Base-by-base conservation (phyloP, 2,888 invertebrate genomes). In the Hoplodrina ambigua region DNA sequence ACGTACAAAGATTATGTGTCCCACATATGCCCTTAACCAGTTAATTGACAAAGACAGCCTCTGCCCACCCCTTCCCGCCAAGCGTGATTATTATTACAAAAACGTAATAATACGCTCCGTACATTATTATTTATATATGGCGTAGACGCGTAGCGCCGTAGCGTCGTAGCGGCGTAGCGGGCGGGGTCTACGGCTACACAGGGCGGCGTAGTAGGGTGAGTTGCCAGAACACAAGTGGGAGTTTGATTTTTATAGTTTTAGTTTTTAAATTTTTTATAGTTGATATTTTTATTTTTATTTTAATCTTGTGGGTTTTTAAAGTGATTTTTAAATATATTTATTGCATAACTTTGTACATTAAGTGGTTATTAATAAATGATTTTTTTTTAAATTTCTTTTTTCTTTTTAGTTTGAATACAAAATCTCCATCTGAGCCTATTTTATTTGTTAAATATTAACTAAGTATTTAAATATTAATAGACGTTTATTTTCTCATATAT, bases 121-220 rank as follows among this genome's bases (percentile, higher is more conserved):
- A 62, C 62, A 72, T 69, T 69, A 65, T 17, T 46, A 46, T 46
- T 46, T 78, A 78, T 63, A 75, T 80, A 69, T 69, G 62, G 64
- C 75, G 80, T 80, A 79, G 80, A 63, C 69, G 63, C 78, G 78
- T 78, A 50, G 50, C 50, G 11, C 19, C 60, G 60, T 60, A 78
- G 78, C 75, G 62, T 17, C 59, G 80, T 78, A 82, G 83, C 75
- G 62, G 69, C 74, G 80, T 60, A 75, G 84, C 93, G 92, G 94
- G 94, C 93, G 94, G 94, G 93, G 93, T 92, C 92, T 93, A 92
- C 86, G 83, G 83, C 85, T 89, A 90, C 91, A 91, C 90, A 89
- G 92, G 89, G 90, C 89, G 88, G 85, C 88, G 88, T 88, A 88
- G 88, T 85, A 84, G 68, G 88, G 91, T 90, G 93, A 90, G 93